Percentiles rank a stretch among this genome's conserved stretches.
phyloP scores from a whole-genome alignment of 2,888 invertebrate genomes.

The Steinernema hermaphroditum region DNA sequence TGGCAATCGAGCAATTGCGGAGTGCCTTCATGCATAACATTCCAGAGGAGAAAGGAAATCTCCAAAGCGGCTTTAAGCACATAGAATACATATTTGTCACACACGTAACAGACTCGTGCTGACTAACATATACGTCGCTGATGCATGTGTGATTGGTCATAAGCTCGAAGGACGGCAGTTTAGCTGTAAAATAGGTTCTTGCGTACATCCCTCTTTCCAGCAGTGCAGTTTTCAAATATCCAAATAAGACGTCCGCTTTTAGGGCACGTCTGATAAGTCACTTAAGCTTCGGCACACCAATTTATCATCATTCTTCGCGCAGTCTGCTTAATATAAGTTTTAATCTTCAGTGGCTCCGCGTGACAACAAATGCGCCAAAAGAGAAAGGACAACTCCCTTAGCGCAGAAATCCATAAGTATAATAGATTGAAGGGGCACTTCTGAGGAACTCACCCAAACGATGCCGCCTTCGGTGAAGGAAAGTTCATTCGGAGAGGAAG shows the following conservation, averaged over 20 bases:
- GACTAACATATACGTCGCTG: too few relatives aligned
- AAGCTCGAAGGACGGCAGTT: too few relatives aligned
- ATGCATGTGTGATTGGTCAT: too few relatives aligned
- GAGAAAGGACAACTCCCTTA: slow-evolving; percentile 28
- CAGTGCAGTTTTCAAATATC: too few relatives aligned
- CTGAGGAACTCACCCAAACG: slow-evolving; percentile 67
- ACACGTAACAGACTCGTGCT: background rate
- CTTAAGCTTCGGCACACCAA: slow-evolving; percentile 11
- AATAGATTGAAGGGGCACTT: slow-evolving; percentile 4
- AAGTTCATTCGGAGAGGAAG: slow-evolving; percentile 66
- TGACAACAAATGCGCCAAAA: background rate
- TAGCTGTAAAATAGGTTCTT: too few relatives aligned
- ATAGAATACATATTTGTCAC: background rate
- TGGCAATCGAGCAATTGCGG: too few relatives aligned
- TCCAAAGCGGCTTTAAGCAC: background rate
- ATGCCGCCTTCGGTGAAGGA: slow-evolving; percentile 68
- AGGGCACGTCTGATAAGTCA: slow-evolving; percentile 4
- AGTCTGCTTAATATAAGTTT: slow-evolving; percentile 20
- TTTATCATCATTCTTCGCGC: slow-evolving; percentile 29
- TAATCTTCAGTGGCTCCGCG: background rate
- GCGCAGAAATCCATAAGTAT: slow-evolving; percentile 16
- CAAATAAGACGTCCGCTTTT: too few relatives aligned
- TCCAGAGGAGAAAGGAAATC: background rate
- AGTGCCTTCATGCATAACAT: background rate
- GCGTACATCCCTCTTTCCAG: too few relatives aligned